Percentiles rank a stretch among this genome's conserved stretches.
phyloP scores from a whole-genome alignment of 2,888 invertebrate genomes.

The Diarsia rubi region DNA sequence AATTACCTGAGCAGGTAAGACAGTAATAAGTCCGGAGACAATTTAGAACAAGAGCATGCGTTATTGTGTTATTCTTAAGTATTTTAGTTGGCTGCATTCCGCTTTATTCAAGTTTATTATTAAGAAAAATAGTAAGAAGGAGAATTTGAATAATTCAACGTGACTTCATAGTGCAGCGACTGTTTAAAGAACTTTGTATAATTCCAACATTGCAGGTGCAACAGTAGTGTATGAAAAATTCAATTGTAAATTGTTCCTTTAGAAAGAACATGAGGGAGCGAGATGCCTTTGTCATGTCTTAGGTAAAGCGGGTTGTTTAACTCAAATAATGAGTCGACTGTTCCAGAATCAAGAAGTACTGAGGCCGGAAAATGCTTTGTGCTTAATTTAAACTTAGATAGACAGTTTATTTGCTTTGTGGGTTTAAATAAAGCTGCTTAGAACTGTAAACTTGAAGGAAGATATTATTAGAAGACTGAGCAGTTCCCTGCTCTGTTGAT shows the following conservation, averaged over 20 bases:
- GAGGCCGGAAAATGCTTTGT: slow-evolving; percentile 49
- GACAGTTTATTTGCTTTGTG: slow-evolving; percentile 39
- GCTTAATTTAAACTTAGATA: slow-evolving; percentile 50
- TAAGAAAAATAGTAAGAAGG: slow-evolving; percentile 71
- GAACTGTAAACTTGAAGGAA: slow-evolving; percentile 21
- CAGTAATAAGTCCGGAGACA: slow-evolving; percentile 44
- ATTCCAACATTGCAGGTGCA: slow-evolving; percentile 72
- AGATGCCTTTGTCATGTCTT: slow-evolving; percentile 55
- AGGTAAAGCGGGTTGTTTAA: slow-evolving; percentile 41
- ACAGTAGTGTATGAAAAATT: slow-evolving; percentile 61
- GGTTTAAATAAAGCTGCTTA: slow-evolving; percentile 32
- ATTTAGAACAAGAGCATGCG: slow-evolving; percentile 30
- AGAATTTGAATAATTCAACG: slow-evolving; percentile 76
- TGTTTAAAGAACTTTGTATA: slow-evolving; percentile 75
- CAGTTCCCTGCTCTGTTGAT: slow-evolving; percentile 10
- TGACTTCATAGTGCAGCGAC: slow-evolving; percentile 71
- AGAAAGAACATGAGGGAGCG: slow-evolving; percentile 32
- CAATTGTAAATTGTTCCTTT: slow-evolving; percentile 60
- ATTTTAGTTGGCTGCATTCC: slow-evolving; percentile 51
- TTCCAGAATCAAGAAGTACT: slow-evolving; percentile 42
- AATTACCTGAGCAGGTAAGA: slow-evolving; percentile 25
- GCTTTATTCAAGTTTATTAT: slow-evolving; percentile 69
- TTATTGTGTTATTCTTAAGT: slow-evolving; percentile 30
- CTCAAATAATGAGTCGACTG: slow-evolving; percentile 54
- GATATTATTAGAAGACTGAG: slow-evolving; percentile 43